A percentile compares a stretch with the other conserved stretches of the same genome.
These are phyloP conservation scores for Barbus barbus DNA, from an alignment of 2,113 vertebrate species.

Conservation along the genomic window DNA sequence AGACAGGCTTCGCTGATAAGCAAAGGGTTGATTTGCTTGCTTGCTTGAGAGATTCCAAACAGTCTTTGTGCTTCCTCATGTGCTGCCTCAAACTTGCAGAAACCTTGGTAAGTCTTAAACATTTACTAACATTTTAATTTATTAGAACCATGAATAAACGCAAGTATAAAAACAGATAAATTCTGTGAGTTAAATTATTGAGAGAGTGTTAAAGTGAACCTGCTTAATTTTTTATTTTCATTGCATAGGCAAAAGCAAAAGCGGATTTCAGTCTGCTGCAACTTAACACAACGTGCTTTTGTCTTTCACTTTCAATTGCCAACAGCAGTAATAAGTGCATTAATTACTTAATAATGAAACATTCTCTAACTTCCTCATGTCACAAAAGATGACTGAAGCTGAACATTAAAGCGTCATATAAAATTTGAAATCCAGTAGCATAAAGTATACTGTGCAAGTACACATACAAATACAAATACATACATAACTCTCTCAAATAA, in stretches of 20 bases:
- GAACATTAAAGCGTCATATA: not conserved
- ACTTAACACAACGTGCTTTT: too few relatives aligned
- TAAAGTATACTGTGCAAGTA: too few relatives aligned
- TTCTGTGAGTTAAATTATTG: too few relatives aligned
- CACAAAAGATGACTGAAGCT: not conserved
- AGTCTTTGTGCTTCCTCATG: not conserved
- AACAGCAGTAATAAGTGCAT: not conserved
- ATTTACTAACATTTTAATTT: not conserved
- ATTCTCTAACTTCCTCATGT: not conserved
- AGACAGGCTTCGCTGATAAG: not conserved
- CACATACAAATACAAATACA: too few relatives aligned
- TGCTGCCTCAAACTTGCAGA: not conserved
- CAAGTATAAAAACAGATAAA: not conserved
- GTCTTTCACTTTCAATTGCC: not conserved
- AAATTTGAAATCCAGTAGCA: not conserved
- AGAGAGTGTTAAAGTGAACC: too few relatives aligned
- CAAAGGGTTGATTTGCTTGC: not conserved
- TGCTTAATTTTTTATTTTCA: too few relatives aligned
- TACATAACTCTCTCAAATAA: too few relatives aligned
- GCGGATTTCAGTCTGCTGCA: too few relatives aligned
- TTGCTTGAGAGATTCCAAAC: not conserved
- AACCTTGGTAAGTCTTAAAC: not conserved
- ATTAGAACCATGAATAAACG: not conserved
- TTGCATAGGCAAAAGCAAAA: too few relatives aligned
- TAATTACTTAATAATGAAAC: slow-evolving; percentile 1